Evolutionary conservation across 2,888 invertebrate genomes (phyloP).

Genomic region (Cephus spinipes): DNA sequence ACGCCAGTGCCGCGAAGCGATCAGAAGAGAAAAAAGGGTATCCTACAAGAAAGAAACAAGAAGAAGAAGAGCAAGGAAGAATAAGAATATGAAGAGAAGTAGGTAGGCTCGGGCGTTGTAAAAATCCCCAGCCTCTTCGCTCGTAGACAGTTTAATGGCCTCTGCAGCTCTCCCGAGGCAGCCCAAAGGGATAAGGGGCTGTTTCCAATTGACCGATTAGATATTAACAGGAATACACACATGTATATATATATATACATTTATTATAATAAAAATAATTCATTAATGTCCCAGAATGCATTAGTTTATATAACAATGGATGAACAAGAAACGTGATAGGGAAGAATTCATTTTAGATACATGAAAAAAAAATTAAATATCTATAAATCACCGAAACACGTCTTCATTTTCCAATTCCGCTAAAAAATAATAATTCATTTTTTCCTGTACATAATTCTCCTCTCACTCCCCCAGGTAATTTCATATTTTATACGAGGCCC

Average conservation of each 20-base stretch:
- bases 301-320: neutral
- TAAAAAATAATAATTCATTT: neutral
- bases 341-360: neutral
- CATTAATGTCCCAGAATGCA: neutral
- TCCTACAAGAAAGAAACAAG: constrained; percentile 39
- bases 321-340: neutral
- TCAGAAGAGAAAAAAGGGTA: constrained; percentile 38
- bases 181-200: constrained; percentile 51
- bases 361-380: neutral
- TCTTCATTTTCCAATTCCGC: neutral
- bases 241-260: neutral
- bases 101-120: constrained; percentile 48
- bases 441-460: neutral
- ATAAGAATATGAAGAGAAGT: constrained; percentile 31
- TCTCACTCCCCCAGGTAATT: neutral
- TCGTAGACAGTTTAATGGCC: constrained; percentile 63
- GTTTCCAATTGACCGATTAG: constrained; percentile 52
- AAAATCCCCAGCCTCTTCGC: constrained; percentile 51
- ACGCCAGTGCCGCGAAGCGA: constrained; percentile 48
- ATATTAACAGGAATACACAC: neutral
- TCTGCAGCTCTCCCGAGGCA: constrained; percentile 44
- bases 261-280: neutral
- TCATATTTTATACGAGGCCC: neutral
- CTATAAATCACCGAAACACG: neutral
- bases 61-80: constrained; percentile 21